Base-by-base conservation (phyloP, 92 coral and sea anemone species). In the Actinernus sp. region DNA sequence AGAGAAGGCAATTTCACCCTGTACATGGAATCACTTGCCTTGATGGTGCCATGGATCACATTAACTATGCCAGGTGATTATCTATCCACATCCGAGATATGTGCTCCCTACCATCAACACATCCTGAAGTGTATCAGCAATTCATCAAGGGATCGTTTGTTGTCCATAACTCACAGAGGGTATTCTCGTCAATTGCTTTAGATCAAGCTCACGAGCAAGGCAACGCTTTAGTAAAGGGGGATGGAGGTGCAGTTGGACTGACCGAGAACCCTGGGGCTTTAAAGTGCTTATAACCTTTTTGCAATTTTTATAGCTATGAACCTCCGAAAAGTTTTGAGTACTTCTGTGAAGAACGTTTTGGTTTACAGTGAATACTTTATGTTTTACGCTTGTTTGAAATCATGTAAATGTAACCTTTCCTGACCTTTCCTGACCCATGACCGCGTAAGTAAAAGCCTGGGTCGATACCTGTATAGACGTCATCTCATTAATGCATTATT, bases 151-250 rank as follows among this genome's bases (percentile, higher is more conserved):
- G 83, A 38, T 37, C 76, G 18, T 85, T 85, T 54, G 85, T 62
- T n/a, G 91, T 63, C 32, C 70, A 79, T 63, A 85, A 85, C 50
- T 45, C 79, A 31, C 47, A 29, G 30, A 58, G 49, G 19, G 49
- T 58, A 14, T 85, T 85, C 61, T 85, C 91, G 8, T 38, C 85
- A 45, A 85, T 79, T 40, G 78, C 82, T 14, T 31, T 79, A 37
- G 83, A 85, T 49, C 92, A 72, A 38, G 85, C 76, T 6, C 83
- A 79, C 55, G 87, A 85, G 49, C 86, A 72, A 26, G 81, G 34
- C 34, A 85, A 85, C 55, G 83, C 87, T 50, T 46, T 55, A 3
- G 60, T 79, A 17, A 85, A 85, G 66, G 87, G 92, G 13, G 87
- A 71, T 9, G 92, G 73, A 25, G 83, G 73, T 16, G 83, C 87